Conservation (phyloP, 1,140 invertebrate species). For the Pseudoatta argentina region DNA sequence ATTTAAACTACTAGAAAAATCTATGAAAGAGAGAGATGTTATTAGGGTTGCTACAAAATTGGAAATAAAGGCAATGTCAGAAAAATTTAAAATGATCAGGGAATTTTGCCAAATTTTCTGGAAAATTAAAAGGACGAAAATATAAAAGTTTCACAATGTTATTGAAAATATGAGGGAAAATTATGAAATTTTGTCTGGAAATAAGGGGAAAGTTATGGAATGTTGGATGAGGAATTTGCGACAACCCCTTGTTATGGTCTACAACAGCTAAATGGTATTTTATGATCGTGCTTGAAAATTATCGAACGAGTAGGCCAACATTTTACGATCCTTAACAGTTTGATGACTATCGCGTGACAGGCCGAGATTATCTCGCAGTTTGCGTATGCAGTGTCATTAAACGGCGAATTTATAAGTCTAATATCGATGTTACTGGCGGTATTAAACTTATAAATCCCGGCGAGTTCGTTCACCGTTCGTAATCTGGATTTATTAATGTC, state of each 20-base stretch:
- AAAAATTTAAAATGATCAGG: no score
- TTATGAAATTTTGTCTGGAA: no score
- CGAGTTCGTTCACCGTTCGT: slow-evolving; percentile 51
- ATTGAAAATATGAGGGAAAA: no score
- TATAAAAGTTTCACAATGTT: no score
- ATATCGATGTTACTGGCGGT: slow-evolving; percentile 46
- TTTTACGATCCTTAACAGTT: slow-evolving; percentile 49
- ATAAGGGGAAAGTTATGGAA: no score
- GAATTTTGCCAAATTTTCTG: no score
- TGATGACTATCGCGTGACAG: slow-evolving; percentile 54
- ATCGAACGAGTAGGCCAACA: not conserved
- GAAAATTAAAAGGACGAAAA: no score
- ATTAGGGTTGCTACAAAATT: no score
- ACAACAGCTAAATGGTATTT: not conserved
- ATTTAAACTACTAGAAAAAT: not conserved
- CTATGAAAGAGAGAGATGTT: not conserved
- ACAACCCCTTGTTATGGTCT: no score
- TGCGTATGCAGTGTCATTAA: slow-evolving; percentile 58
- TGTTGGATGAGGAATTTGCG: no score
- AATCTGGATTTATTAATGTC: slow-evolving; percentile 76
- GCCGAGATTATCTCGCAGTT: slow-evolving; percentile 33
- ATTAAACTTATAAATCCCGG: slow-evolving; percentile 77
- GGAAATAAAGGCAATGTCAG: no score
- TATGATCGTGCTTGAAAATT: not conserved
- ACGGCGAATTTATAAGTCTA: slow-evolving; percentile 76